Percentiles rank a stretch among this genome's conserved stretches.
phyloP scores from a whole-genome alignment of 2,113 vertebrate genomes.

The Eclectus roratus region DNA sequence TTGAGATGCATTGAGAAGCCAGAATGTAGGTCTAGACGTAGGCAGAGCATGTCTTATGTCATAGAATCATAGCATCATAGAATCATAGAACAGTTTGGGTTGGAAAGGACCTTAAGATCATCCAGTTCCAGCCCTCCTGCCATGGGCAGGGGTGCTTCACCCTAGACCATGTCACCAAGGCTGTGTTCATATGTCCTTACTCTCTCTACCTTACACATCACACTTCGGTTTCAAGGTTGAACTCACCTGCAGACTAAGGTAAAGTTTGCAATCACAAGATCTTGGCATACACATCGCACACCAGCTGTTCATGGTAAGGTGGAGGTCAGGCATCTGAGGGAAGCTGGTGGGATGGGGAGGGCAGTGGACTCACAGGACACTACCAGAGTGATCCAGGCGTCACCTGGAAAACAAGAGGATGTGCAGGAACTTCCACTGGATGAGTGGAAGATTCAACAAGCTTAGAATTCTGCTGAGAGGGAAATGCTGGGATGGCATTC shows the following conservation, averaged over 20 bases:
- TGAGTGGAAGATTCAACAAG: neutral
- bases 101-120: neutral
- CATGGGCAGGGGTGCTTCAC: neutral
- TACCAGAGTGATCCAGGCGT: neutral
- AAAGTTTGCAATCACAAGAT: neutral
- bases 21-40: neutral
- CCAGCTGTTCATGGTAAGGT: neutral
- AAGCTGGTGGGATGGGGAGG: neutral
- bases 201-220: neutral
- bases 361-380: neutral
- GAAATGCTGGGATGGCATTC: neutral
- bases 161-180: neutral
- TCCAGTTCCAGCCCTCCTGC: neutral
- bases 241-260: neutral
- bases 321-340: neutral
- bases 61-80: neutral
- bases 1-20: neutral
- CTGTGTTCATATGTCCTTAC: neutral
- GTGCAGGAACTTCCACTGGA: neutral
- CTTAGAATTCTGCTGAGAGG: neutral
- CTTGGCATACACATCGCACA: rapidly evolving
- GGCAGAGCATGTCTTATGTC: neutral
- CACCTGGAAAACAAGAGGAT: neutral
- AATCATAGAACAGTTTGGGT: neutral
- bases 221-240: neutral